Percentiles rank a stretch among this genome's conserved stretches.
Conservation (phyloP, 2,113 vertebrate species). For the Anas platyrhynchos region DNA sequence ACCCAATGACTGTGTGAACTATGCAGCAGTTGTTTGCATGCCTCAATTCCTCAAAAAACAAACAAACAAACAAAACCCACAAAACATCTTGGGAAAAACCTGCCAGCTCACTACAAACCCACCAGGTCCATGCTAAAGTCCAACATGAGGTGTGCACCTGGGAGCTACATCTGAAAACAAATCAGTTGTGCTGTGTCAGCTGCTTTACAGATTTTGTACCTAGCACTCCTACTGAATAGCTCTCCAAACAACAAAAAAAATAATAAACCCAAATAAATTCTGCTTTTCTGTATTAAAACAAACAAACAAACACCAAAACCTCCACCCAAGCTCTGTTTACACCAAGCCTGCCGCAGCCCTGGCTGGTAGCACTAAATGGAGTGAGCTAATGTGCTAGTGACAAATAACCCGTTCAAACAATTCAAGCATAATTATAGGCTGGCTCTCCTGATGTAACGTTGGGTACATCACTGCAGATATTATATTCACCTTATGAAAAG, state of each 20-base stretch:
- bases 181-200: neutral
- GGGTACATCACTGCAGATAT: slow-evolving; percentile 48
- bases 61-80: neutral
- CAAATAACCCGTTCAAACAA: slow-evolving; percentile 28
- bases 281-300: neutral
- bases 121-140: slow-evolving; percentile 39
- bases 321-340: neutral
- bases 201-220: neutral
- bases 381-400: slow-evolving; percentile 44
- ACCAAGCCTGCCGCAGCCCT: neutral
- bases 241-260: neutral
- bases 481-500: slow-evolving; percentile 55
- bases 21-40: neutral
- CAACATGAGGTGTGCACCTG: neutral
- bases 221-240: neutral
- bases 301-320: neutral
- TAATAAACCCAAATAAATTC: neutral
- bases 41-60: neutral
- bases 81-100: neutral
- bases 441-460: slow-evolving; percentile 58
- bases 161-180: neutral
- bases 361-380: slow-evolving; percentile 3
- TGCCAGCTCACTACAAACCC: slow-evolving; percentile 25
- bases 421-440: slow-evolving; percentile 53
- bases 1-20: neutral